Percentiles rank a stretch among this genome's conserved stretches.
Evolutionary conservation across 2,797 vertebrate genomes (phyloP).

Genomic region (Spinus pinus): DNA sequence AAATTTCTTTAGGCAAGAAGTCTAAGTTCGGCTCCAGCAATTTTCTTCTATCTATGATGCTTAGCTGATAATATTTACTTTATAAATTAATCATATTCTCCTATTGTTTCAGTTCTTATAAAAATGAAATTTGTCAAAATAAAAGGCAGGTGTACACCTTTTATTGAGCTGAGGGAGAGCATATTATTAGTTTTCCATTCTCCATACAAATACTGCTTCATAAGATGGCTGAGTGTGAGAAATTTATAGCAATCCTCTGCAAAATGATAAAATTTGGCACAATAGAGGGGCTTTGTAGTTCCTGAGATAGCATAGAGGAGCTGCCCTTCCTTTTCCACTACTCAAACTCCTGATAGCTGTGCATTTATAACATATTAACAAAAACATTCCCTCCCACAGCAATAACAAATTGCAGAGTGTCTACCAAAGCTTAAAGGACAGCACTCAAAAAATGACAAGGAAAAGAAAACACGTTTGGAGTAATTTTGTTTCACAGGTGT

Average conservation of each 20-base stretch:
- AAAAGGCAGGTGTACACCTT: not conserved
- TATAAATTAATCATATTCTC: not conserved
- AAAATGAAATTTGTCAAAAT: not conserved
- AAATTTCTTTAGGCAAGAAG: constrained; percentile 6
- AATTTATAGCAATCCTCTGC: not conserved
- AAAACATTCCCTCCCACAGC: not conserved
- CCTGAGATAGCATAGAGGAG: constrained; percentile 21
- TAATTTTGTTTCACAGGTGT: constrained; percentile 51
- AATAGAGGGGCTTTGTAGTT: not conserved
- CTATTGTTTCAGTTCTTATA: not conserved
- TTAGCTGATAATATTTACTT: not conserved
- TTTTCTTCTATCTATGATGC: constrained; percentile 4
- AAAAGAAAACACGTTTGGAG: constrained; percentile 39
- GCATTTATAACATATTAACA: not conserved
- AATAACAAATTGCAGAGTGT: not conserved
- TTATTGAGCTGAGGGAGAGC: not conserved
- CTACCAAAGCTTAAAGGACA: not conserved
- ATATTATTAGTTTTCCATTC: not conserved
- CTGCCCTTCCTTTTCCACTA: constrained; percentile 52
- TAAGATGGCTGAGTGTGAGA: constrained; percentile 3
- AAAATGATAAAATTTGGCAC: constrained; percentile 20
- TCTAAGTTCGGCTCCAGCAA: not conserved
- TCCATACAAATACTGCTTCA: not conserved
- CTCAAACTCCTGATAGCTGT: not conserved
- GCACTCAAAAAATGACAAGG: not conserved